Conservation (phyloP, 2,113 vertebrate species). For the Trichechus manatus region DNA sequence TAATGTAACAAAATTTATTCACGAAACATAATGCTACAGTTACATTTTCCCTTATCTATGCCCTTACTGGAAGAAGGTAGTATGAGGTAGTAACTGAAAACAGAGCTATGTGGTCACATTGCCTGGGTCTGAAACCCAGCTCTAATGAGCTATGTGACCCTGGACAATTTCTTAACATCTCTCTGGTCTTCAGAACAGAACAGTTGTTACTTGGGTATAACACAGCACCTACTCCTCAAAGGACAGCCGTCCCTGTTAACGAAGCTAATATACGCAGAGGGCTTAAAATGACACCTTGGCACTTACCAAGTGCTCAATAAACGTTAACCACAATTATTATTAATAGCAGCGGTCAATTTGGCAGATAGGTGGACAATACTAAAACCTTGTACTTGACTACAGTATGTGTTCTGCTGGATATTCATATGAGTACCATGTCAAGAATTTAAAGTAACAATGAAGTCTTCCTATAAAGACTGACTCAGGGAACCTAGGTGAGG, state of each 20-base stretch:
- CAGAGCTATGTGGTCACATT: background rate
- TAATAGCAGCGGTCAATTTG: background rate
- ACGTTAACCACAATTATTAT: background rate
- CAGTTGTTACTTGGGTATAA: background rate
- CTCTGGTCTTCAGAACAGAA: background rate
- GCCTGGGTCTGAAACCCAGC: background rate
- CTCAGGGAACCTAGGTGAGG: background rate
- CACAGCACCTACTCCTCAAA: background rate
- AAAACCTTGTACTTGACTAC: background rate
- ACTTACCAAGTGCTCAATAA: background rate
- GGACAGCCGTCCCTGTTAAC: background rate
- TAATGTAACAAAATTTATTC: background rate
- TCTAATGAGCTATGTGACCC: background rate
- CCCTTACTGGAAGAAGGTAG: background rate
- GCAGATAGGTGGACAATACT: background rate
- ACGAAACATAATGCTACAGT: background rate
- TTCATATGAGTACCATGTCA: background rate
- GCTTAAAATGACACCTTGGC: background rate
- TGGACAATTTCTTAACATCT: background rate
- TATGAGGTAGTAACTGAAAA: background rate
- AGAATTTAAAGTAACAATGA: background rate
- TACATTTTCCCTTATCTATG: background rate
- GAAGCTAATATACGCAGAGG: background rate
- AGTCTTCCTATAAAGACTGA: background rate
- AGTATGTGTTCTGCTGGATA: background rate